A percentile compares a stretch with the other conserved stretches of the same genome.
Conservation (phyloP, 2,797 vertebrate genomes). For the Acanthopagrus latus region DNA sequence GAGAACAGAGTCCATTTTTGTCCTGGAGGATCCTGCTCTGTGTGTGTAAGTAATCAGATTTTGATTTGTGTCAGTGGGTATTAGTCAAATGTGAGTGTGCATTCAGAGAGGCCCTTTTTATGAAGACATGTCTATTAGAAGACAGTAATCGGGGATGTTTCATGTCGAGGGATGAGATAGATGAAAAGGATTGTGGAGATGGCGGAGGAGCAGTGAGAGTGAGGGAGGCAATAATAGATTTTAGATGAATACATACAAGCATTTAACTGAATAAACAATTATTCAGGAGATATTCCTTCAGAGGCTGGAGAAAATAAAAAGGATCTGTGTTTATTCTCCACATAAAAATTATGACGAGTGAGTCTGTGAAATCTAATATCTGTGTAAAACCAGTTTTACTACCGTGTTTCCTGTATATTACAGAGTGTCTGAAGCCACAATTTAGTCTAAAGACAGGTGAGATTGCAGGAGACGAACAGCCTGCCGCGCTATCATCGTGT, state of each 20-base stretch:
- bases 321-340: not conserved
- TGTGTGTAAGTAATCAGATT: slow-evolving; percentile 58
- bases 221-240: slow-evolving; percentile 4
- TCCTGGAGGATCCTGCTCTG: slow-evolving; percentile 38
- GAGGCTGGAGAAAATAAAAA: not conserved
- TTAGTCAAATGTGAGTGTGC: slow-evolving; percentile 37
- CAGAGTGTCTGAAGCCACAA: not conserved
- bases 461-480: slow-evolving; percentile 16
- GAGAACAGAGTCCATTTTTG: slow-evolving; percentile 17
- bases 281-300: not conserved
- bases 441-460: not conserved
- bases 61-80: slow-evolving; percentile 54
- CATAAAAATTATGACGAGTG: not conserved
- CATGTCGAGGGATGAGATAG: slow-evolving; percentile 23
- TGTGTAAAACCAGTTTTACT: not conserved
- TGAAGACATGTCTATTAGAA: slow-evolving; percentile 30
- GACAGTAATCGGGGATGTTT: slow-evolving; percentile 20
- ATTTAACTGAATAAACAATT: not conserved
- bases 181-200: slow-evolving; percentile 27
- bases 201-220: slow-evolving; percentile 18
- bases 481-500: not conserved
- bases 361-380: not conserved
- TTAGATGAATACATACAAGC: slow-evolving; percentile 2
- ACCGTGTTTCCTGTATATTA: not conserved
- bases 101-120: slow-evolving; percentile 32